These are phyloP conservation scores for Bubo blakistoni DNA, from an alignment of 2,113 vertebrate species.

Conservation along the genomic window DNA sequence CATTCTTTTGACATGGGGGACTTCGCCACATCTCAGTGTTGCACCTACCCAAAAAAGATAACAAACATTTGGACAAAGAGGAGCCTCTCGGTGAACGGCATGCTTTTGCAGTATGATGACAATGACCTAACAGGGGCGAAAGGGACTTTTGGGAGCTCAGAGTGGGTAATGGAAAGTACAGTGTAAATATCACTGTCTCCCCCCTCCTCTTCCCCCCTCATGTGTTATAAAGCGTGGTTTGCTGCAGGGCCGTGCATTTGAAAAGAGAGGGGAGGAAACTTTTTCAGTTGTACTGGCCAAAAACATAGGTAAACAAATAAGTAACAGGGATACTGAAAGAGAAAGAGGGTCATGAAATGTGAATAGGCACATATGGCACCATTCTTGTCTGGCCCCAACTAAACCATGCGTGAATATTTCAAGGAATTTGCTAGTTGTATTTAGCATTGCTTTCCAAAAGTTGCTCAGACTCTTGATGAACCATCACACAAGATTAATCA, in stretches of 20 bases:
- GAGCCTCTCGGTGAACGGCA: slow-evolving; percentile 95
- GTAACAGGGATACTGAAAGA: not conserved
- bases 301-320: slow-evolving; percentile 1
- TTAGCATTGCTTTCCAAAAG: slow-evolving; percentile 44
- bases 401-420: slow-evolving; percentile 14
- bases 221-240: not conserved
- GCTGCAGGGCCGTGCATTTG: not conserved
- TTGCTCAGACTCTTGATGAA: not conserved
- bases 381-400: not conserved
- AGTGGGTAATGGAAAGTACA: slow-evolving; percentile 99
- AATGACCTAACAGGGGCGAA: slow-evolving; percentile 78
- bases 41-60: slow-evolving; percentile 87
- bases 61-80: slow-evolving; percentile 98
- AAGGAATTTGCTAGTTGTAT: slow-evolving; percentile 33
- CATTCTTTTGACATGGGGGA: slow-evolving; percentile 98
- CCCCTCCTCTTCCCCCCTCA: not conserved
- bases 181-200: slow-evolving; percentile 76
- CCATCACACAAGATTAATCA: not conserved
- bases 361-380: slow-evolving; percentile 20
- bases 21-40: slow-evolving; percentile 80
- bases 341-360: not conserved
- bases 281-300: slow-evolving; percentile 13
- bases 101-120: slow-evolving; percentile 87
- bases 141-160: slow-evolving; percentile 84
- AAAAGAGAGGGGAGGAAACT: not conserved